Evolutionary conservation across 2,113 vertebrate species (phyloP).

Genomic region (Pachycephala philippinensis): DNA sequence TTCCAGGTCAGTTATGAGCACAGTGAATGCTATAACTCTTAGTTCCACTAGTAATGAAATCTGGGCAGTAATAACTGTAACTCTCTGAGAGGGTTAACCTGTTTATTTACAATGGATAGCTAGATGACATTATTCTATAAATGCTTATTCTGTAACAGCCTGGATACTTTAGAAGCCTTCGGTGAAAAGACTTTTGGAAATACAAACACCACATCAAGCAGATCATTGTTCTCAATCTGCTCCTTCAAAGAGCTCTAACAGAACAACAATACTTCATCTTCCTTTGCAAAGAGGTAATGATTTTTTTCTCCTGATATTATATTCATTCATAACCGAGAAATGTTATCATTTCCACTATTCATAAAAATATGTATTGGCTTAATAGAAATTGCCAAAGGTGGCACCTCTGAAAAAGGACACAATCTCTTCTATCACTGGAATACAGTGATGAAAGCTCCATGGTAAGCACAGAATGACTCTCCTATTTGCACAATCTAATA

Average conservation of each 20-base stretch:
- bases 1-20: neutral
- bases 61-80: neutral
- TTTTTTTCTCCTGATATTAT: neutral
- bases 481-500: neutral
- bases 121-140: neutral
- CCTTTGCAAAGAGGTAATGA: neutral
- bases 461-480: neutral
- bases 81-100: neutral
- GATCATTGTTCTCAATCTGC: neutral
- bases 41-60: neutral
- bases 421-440: neutral
- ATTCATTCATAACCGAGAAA: neutral
- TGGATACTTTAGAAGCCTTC: neutral
- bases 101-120: neutral
- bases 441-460: neutral
- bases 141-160: neutral
- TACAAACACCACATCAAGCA: neutral
- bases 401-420: neutral
- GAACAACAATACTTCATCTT: neutral
- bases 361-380: neutral
- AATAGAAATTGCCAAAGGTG: neutral
- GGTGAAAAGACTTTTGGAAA: neutral
- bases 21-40: neutral
- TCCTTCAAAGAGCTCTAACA: neutral
- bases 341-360: neutral